These are phyloP conservation scores for Archivesica marissinica DNA, from an alignment of 1,140 invertebrate species.

Conservation along the genomic window DNA sequence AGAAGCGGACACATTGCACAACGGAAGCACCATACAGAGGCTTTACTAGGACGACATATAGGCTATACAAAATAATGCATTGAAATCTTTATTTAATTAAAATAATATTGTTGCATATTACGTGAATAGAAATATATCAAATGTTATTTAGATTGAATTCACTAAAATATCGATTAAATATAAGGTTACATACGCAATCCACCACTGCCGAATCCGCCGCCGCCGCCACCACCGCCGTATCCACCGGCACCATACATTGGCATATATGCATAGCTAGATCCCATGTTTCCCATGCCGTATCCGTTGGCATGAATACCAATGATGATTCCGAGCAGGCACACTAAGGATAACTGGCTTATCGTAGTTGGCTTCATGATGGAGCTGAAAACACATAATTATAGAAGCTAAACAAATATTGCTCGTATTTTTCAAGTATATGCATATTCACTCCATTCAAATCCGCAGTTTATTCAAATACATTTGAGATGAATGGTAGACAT, in stretches of 20 bases:
- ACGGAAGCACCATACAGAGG: too few relatives aligned
- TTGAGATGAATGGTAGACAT: too few relatives aligned
- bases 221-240: background rate
- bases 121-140: too few relatives aligned
- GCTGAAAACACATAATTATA: background rate
- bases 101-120: too few relatives aligned
- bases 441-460: background rate
- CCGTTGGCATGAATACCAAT: constrained; percentile 35
- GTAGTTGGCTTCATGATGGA: constrained; percentile 49
- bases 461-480: too few relatives aligned
- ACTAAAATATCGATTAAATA: too few relatives aligned
- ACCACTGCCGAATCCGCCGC: constrained; percentile 40
- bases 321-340: constrained; percentile 25
- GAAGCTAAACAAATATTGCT: too few relatives aligned
- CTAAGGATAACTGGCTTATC: constrained; percentile 28
- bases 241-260: constrained; percentile 21
- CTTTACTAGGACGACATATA: too few relatives aligned
- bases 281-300: constrained; percentile 10
- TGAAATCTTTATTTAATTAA: too few relatives aligned
- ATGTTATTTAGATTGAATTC: too few relatives aligned
- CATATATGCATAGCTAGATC: constrained; percentile 32
- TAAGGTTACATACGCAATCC: constrained; percentile 38
- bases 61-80: too few relatives aligned
- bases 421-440: background rate
- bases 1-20: too few relatives aligned